Base-by-base conservation (phyloP, 2,797 vertebrate genomes). In the Sebastes kiyomatsui region DNA sequence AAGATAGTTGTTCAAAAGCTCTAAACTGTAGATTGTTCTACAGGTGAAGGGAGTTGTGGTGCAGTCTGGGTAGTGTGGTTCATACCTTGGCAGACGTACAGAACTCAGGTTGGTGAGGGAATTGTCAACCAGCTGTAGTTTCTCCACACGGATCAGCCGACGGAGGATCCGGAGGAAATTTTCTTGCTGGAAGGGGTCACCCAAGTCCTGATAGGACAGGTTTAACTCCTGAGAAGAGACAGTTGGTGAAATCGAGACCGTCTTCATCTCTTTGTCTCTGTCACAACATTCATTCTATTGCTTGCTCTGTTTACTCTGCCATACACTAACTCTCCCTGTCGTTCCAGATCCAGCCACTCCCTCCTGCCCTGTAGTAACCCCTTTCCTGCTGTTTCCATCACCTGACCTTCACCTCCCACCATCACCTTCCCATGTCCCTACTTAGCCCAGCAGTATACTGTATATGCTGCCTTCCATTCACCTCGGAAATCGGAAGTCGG, bases 201-300 rank as follows among this genome's bases (percentile, higher is more conserved):
- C 97, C 89, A 99, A 89, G 90, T 97, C 96, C 93, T 99, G 98
- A 93, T 97, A 99, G 83, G 97, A 99, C 88, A 99, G 94, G 88
- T 99, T 99, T 87, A 99, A 49, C 90, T 97, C 97, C 97, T 99
- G 82, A 56, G 64, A 81, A 72, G 20, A 86, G 35, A 82, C 20
- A 52, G 32, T n/a, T 4, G 23, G 32, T 10, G 25, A 52, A 56
- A 75, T 4, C 1, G n/a, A 75, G 42, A 86, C 58, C 0, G 28
- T 27, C 28, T 52, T 35, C 23, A 38, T 33, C 18, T 55, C n/a
- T 23, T 6, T 32, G 20, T 58, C 33, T 55, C 28, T 10, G 9
- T 71, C 52, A 69, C 67, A 56, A 56, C 67, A 72, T 61, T 54
- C 22, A 64, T 20, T 52, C 14, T 27, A n/a, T 10, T 12, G 14